Conservation (phyloP, 2,888 invertebrate species). For the Apeira syringaria region DNA sequence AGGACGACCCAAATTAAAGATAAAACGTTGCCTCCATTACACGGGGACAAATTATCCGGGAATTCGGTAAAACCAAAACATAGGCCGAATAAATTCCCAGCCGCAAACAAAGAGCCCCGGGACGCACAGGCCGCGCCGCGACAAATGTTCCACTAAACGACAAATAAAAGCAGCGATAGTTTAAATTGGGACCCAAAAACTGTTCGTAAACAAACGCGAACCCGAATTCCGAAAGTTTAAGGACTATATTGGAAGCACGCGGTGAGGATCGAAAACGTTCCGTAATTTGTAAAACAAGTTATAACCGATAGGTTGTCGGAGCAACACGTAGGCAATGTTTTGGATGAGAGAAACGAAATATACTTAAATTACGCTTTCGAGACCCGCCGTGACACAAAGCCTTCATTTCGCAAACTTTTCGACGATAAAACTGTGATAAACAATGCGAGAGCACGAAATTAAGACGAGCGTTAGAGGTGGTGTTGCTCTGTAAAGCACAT, state of each 20-base stretch:
- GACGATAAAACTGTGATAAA: conserved; percentile 24
- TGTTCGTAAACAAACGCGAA: conserved; percentile 73
- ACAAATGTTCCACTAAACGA: conserved; percentile 77
- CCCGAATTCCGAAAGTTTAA: conserved; percentile 64
- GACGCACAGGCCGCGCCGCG: conserved; percentile 55
- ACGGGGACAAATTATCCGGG: conserved; percentile 63
- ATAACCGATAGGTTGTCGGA: conserved; percentile 35
- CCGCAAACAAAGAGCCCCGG: conserved; percentile 67
- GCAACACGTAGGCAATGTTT: conserved; percentile 27
- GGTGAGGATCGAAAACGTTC: conserved; percentile 59
- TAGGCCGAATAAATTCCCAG: conserved; percentile 57
- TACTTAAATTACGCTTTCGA: conserved; percentile 14
- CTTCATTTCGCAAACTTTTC: conserved; percentile 22
- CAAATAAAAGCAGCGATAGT: conserved; percentile 79
- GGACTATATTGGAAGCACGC: conserved; percentile 57
- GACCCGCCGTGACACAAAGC: conserved; percentile 19
- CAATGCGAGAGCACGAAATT: conserved; percentile 18
- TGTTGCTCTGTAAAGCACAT: conserved; percentile 18
- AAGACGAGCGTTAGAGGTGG: conserved; percentile 18
- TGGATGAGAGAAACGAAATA: conserved; percentile 20
- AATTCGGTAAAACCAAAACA: conserved; percentile 58
- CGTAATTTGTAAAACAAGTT: conserved; percentile 59
- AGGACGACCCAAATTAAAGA: conserved; percentile 70
- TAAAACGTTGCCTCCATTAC: conserved; percentile 66
- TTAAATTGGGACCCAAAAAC: conserved; percentile 79